Base-by-base conservation (phyloP, 2,888 invertebrate genomes). In the Punctoribates punctum region DNA sequence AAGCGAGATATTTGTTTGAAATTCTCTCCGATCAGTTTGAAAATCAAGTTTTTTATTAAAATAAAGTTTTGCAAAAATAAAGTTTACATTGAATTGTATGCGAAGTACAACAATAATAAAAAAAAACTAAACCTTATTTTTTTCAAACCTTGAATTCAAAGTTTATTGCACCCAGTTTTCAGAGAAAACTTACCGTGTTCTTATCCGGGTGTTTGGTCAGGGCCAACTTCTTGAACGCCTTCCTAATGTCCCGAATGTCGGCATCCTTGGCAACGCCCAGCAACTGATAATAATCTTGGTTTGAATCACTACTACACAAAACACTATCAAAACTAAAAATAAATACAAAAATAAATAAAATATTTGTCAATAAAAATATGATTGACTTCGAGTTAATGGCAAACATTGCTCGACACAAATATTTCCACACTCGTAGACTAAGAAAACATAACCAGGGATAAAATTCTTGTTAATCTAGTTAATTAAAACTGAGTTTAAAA, bases 151-250 rank as follows among this genome's bases (percentile, higher is more conserved):
- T 34, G 34, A 34, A 34, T 34, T 34, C 4, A 34, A 34, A 5
- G 34, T 5, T 34, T n/a, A n/a, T n/a, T 11, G 48, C 15, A 48
- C 15, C 11, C 3, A 54, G 1, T 54, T 54, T n/a, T 8, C n/a
- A 8, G 20, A n/a, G 34, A 34, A 5, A 34, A 34, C 34, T 34
- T 34, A 85, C 86, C 78, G 81, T 82, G 81, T 87, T 87, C 82
- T 92, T 92, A 83, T 92, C 92, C 1, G 92, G 92, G 85, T 92
- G 92, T 80, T 88, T 86, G 75, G 87, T 87, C 0, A 92, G 86
- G 0, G 91, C 92, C 67, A 91, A 82, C 82, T 90, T 90, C 82
- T 92, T 92, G 82, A 91, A 92, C 8, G 91, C 91, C 83, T 88
- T 89, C 78, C 90, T 85, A 76, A 92, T 91, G 82, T 91, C 90